Evolutionary conservation across 2,888 invertebrate species (phyloP).

Genomic region (Masnerella sp.): DNA sequence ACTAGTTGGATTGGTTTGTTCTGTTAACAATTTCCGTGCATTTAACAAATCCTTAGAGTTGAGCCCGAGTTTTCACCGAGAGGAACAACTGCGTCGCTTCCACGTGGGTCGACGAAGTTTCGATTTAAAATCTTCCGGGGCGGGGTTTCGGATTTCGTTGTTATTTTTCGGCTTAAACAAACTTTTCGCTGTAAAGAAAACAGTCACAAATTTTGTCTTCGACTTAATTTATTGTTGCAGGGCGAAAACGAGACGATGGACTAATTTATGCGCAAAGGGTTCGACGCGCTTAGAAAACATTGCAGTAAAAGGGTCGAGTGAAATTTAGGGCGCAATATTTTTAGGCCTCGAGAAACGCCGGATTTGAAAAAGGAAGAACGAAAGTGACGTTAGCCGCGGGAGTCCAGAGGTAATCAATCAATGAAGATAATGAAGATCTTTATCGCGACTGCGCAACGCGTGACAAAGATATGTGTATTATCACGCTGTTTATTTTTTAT

Average conservation of each 20-base stretch:
- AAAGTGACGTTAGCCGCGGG: slow-evolving; percentile 1
- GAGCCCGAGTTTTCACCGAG: slow-evolving; percentile 1
- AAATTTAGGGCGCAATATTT: no score
- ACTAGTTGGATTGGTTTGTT: slow-evolving; percentile 11
- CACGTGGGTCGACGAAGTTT: slow-evolving; percentile 11
- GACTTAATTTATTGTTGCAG: slow-evolving; percentile 25
- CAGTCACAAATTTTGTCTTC: slow-evolving; percentile 21
- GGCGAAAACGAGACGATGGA: not conserved
- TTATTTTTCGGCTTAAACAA: slow-evolving; percentile 38
- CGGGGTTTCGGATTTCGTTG: slow-evolving; percentile 28
- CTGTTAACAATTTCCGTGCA: no score
- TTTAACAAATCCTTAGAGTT: slow-evolving; percentile 25
- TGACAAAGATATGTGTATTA: slow-evolving; percentile 10
- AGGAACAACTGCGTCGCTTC: slow-evolving; percentile 22
- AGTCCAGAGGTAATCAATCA: slow-evolving; percentile 20
- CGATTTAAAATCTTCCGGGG: slow-evolving; percentile 10
- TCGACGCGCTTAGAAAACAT: slow-evolving; percentile 17
- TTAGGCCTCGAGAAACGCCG: no score
- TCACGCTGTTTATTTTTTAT: slow-evolving; percentile 27
- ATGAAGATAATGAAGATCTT: slow-evolving; percentile 18
- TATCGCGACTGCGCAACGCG: not conserved
- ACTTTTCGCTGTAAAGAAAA: slow-evolving; percentile 37
- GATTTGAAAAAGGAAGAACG: not conserved
- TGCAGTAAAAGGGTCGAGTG: not conserved
- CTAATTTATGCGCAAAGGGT: slow-evolving; percentile 32